A percentile compares a stretch with the other conserved stretches of the same genome.
Evolutionary conservation across 2,888 invertebrate species (phyloP).

Genomic region (Pinctada fucata): DNA sequence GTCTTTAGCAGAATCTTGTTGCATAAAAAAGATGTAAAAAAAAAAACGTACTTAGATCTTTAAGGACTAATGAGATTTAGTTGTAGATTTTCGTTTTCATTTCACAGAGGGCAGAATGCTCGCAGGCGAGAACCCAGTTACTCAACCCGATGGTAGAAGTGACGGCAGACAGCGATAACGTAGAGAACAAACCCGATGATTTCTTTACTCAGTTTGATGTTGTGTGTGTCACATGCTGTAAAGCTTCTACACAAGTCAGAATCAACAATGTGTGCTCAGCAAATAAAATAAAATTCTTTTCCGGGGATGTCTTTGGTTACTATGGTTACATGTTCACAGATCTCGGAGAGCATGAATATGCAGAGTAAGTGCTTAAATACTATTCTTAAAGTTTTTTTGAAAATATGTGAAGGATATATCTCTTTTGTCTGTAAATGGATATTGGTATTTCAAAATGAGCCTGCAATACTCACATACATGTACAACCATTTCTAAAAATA

Average conservation of each 20-base stretch:
- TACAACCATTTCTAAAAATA: too few relatives aligned
- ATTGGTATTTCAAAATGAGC: too few relatives aligned
- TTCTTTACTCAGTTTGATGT: constrained; percentile 88
- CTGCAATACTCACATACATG: too few relatives aligned
- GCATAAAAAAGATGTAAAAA: too few relatives aligned
- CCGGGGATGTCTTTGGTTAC: constrained; percentile 94
- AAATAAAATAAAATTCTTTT: constrained; percentile 88
- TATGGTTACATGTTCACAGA: constrained; percentile 95
- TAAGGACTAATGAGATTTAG: too few relatives aligned
- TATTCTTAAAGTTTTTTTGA: too few relatives aligned
- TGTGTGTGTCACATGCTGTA: constrained; percentile 88
- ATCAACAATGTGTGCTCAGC: constrained; percentile 83
- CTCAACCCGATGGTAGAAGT: constrained; percentile 97
- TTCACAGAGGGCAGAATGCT: constrained; percentile 88
- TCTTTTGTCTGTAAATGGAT: too few relatives aligned
- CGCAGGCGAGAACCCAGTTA: constrained; percentile 86
- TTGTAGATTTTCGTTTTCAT: neutral
- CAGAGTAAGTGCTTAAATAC: constrained; percentile 81
- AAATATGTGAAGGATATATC: too few relatives aligned
- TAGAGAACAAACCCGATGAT: constrained; percentile 83
- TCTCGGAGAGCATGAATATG: constrained; percentile 88
- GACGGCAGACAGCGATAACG: constrained; percentile 79
- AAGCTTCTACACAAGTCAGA: constrained; percentile 84
- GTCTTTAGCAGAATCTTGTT: too few relatives aligned
- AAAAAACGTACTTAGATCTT: too few relatives aligned